Percentiles rank a stretch among this genome's conserved stretches.
Evolutionary conservation across 1,140 invertebrate genomes (phyloP).

Genomic region (Ips nitidus): DNA sequence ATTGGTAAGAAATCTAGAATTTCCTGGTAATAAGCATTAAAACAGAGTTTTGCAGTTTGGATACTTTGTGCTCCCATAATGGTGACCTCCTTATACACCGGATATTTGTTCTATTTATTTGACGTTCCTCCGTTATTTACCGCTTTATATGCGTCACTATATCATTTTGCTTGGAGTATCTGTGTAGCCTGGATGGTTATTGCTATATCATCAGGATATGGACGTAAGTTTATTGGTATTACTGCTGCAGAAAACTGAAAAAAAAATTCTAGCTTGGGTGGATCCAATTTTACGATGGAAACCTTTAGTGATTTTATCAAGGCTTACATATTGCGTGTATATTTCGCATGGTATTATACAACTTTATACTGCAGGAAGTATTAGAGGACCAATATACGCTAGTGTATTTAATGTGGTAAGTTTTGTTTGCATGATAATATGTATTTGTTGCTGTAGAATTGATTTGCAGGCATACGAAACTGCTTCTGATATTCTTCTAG

Average conservation of each 20-base stretch:
- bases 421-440: not conserved
- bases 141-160: slow-evolving; percentile 65
- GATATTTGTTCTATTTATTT: slow-evolving; percentile 63
- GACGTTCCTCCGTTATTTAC: slow-evolving; percentile 61
- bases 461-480: slow-evolving; percentile 30
- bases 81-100: slow-evolving; percentile 56
- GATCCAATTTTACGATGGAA: slow-evolving; percentile 65
- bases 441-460: not conserved
- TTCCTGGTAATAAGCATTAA: not conserved
- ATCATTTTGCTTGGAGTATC: slow-evolving; percentile 67
- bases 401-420: slow-evolving; percentile 36
- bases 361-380: slow-evolving; percentile 60
- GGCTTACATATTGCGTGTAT: slow-evolving; percentile 72
- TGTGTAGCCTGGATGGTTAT: slow-evolving; percentile 71
- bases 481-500: slow-evolving; percentile 33
- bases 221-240: slow-evolving; percentile 33
- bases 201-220: slow-evolving; percentile 48
- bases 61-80: slow-evolving; percentile 50
- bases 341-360: slow-evolving; percentile 70
- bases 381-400: slow-evolving; percentile 55
- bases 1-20: slow-evolving; percentile 13
- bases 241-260: not conserved
- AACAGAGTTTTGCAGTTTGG: slow-evolving; percentile 33
- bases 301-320: slow-evolving; percentile 64
- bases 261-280: slow-evolving; percentile 55